Evolutionary conservation across 2,888 invertebrate genomes (phyloP).

Genomic region (Clitarchus hookeri): DNA sequence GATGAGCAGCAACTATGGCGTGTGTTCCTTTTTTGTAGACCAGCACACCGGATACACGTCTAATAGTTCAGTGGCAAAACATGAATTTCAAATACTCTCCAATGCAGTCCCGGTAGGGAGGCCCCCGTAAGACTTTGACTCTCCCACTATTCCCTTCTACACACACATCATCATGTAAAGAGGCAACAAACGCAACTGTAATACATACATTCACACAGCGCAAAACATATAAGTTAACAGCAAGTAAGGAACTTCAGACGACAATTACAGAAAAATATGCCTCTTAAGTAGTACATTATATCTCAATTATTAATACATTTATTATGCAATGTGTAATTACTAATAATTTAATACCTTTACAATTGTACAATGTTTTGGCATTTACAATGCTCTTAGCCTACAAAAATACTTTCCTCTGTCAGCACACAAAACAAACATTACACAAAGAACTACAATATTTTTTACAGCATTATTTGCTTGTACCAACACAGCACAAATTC

Average conservation of each 20-base stretch:
- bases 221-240: constrained; percentile 14
- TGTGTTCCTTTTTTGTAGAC: no score
- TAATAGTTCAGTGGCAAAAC: no score
- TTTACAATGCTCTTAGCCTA: background rate
- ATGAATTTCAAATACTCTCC: no score
- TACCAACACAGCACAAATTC: background rate
- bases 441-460: background rate
- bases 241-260: constrained; percentile 9
- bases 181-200: background rate
- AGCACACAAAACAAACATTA: background rate
- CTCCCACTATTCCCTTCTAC: background rate
- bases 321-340: background rate
- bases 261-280: constrained; percentile 9
- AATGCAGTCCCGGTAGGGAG: no score
- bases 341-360: background rate
- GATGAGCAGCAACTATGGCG: no score
- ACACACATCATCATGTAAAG: background rate
- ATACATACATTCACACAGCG: constrained; percentile 2
- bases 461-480: background rate
- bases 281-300: background rate
- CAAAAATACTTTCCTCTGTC: background rate
- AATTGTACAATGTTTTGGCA: background rate
- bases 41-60: no score
- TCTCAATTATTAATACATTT: background rate
- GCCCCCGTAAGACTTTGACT: background rate